A percentile compares a stretch with the other conserved stretches of the same genome.
Evolutionary conservation across 2,888 invertebrate genomes (phyloP).

Genomic region (Empis stercorea): DNA sequence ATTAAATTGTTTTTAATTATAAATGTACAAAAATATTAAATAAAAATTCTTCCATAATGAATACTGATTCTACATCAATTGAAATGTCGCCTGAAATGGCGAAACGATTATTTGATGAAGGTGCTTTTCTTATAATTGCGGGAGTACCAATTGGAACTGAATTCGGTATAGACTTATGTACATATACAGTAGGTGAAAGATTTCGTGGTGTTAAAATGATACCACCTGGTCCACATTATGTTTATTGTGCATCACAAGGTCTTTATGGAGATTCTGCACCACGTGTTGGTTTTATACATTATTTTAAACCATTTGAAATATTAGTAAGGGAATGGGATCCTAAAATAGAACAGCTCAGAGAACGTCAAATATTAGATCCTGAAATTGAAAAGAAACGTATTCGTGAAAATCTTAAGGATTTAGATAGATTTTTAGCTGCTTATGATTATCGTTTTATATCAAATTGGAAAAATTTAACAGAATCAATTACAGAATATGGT

Average conservation of each 20-base stretch:
- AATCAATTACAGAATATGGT: slow-evolving; percentile 51
- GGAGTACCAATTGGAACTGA: slow-evolving; percentile 84
- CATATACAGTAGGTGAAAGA: slow-evolving; percentile 80
- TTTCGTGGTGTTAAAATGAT: slow-evolving; percentile 97
- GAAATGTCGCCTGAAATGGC: slow-evolving; percentile 68
- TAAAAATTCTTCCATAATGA: no score
- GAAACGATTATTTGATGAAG: slow-evolving; percentile 59
- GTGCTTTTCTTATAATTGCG: slow-evolving; percentile 70
- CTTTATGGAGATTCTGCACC: slow-evolving; percentile 53
- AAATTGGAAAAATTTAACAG: slow-evolving; percentile 61
- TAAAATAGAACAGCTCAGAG: slow-evolving; percentile 54
- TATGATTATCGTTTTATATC: slow-evolving; percentile 84
- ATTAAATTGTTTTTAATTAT: no score
- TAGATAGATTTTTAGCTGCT: slow-evolving; percentile 57
- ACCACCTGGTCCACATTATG: slow-evolving; percentile 85
- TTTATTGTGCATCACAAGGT: slow-evolving; percentile 66
- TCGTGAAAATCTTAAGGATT: slow-evolving; percentile 26
- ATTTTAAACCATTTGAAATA: slow-evolving; percentile 70
- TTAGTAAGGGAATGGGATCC: slow-evolving; percentile 80
- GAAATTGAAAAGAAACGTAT: slow-evolving; percentile 34
- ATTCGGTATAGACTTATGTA: slow-evolving; percentile 89
- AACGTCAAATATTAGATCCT: slow-evolving; percentile 27
- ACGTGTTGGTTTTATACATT: slow-evolving; percentile 74
- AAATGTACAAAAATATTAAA: no score
- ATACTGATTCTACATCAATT: slow-evolving; percentile 17